Conservation (phyloP, 2,888 invertebrate species). For the Prosopocoilus inquinatus region DNA sequence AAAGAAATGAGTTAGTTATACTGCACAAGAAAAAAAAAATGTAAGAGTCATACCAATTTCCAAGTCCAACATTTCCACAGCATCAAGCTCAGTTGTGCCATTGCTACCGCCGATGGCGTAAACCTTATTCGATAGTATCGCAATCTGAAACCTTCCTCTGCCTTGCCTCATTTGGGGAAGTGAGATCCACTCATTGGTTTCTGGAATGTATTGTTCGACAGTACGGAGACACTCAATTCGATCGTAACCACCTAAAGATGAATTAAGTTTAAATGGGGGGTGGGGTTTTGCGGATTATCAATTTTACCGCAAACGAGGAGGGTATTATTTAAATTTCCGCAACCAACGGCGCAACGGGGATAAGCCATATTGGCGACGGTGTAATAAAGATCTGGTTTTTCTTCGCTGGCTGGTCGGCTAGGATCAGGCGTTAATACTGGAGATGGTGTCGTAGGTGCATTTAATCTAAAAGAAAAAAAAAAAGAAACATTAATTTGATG, state of each 20-base stretch:
- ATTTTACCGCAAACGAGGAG: slow-evolving; percentile 74
- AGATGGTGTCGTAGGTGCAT: slow-evolving; percentile 49
- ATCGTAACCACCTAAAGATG: slow-evolving; percentile 69
- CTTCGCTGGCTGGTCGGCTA: slow-evolving; percentile 48
- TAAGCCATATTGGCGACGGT: slow-evolving; percentile 62
- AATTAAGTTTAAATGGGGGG: not conserved
- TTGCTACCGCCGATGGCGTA: slow-evolving; percentile 82
- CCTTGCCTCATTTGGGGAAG: slow-evolving; percentile 71
- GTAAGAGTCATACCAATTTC: slow-evolving; percentile 55
- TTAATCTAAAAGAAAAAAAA: slow-evolving; percentile 39
- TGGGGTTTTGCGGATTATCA: too few relatives aligned
- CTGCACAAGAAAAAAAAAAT: not conserved
- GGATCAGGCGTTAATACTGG: slow-evolving; percentile 47
- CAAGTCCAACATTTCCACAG: slow-evolving; percentile 64
- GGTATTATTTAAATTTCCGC: slow-evolving; percentile 66
- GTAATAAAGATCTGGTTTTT: slow-evolving; percentile 59
- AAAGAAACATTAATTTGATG: slow-evolving; percentile 10
- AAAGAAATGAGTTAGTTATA: not conserved
- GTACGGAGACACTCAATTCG: slow-evolving; percentile 76
- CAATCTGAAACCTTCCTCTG: slow-evolving; percentile 77
- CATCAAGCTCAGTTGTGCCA: slow-evolving; percentile 76
- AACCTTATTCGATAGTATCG: slow-evolving; percentile 65
- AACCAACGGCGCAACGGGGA: slow-evolving; percentile 74
- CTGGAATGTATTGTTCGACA: slow-evolving; percentile 73
- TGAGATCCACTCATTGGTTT: slow-evolving; percentile 65